phyloP scores from a whole-genome alignment of 2,888 invertebrate genomes.

The Heliothis peltigera region DNA sequence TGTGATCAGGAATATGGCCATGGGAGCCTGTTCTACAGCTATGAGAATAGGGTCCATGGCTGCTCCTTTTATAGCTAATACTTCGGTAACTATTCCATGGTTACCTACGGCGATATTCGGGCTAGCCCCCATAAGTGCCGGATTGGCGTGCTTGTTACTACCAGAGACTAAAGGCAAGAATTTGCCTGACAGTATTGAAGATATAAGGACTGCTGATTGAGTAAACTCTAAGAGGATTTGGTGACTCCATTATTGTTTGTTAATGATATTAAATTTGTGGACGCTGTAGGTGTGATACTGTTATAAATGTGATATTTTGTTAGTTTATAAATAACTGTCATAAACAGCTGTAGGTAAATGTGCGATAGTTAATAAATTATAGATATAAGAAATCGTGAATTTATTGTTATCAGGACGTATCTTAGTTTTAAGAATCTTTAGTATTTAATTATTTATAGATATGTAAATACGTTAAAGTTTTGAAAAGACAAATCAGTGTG shows the following conservation, averaged over 20 bases:
- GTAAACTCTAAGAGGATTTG: neutral
- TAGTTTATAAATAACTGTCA: neutral
- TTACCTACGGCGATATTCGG: constrained; percentile 94
- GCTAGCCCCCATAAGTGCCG: constrained; percentile 91
- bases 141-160: constrained; percentile 91
- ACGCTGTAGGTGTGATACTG: constrained; percentile 23
- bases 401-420: no score
- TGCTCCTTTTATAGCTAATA: constrained; percentile 94
- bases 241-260: neutral
- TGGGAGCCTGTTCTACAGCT: constrained; percentile 95
- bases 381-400: no score
- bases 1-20: constrained; percentile 95
- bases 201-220: constrained; percentile 78
- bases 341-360: neutral
- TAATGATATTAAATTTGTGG: neutral
- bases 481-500: no score
- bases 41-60: constrained; percentile 96
- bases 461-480: no score
- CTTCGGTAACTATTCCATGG: constrained; percentile 88
- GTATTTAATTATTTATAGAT: no score
- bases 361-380: neutral
- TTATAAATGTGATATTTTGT: constrained; percentile 32
- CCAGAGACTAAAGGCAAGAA: constrained; percentile 94
- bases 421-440: no score
- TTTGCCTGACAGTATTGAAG: constrained; percentile 94